A percentile compares a stretch with the other conserved stretches of the same genome.
These are phyloP conservation scores for Pollenia angustigena DNA, from an alignment of 2,888 invertebrate species.

Conservation along the genomic window DNA sequence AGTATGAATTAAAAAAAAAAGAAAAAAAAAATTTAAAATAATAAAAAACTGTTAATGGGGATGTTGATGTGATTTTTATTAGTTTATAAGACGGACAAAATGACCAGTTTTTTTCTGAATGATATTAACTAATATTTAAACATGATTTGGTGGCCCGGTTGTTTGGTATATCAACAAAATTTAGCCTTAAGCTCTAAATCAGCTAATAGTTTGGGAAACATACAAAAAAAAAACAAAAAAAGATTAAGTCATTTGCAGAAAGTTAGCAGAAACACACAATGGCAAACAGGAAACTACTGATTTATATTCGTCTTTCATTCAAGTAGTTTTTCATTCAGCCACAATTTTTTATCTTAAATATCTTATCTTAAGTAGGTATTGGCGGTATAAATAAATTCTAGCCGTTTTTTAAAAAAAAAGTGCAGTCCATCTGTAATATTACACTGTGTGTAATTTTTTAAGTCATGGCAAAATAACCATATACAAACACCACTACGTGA, in stretches of 20 bases:
- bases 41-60: slow-evolving; percentile 66
- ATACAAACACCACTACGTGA: no score
- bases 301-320: not conserved
- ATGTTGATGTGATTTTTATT: slow-evolving; percentile 72
- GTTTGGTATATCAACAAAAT: not conserved
- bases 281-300: not conserved
- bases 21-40: slow-evolving; percentile 27
- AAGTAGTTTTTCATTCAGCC: not conserved
- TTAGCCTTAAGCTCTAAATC: slow-evolving; percentile 41
- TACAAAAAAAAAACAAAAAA: not conserved
- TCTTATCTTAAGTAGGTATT: no score
- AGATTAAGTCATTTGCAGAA: slow-evolving; percentile 37
- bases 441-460: no score
- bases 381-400: not conserved
- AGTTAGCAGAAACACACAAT: slow-evolving; percentile 5
- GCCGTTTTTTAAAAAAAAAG: no score
- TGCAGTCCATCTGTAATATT: no score
- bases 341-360: not conserved
- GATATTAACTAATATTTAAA: slow-evolving; percentile 26
- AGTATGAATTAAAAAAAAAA: slow-evolving; percentile 1
- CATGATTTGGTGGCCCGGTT: slow-evolving; percentile 1
- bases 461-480: no score
- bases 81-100: slow-evolving; percentile 39
- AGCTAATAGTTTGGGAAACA: slow-evolving; percentile 20
- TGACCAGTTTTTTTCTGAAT: slow-evolving; percentile 44